Evolutionary conservation across 2,888 invertebrate species (phyloP).

Genomic region (Cryptophagus acutangulus): DNA sequence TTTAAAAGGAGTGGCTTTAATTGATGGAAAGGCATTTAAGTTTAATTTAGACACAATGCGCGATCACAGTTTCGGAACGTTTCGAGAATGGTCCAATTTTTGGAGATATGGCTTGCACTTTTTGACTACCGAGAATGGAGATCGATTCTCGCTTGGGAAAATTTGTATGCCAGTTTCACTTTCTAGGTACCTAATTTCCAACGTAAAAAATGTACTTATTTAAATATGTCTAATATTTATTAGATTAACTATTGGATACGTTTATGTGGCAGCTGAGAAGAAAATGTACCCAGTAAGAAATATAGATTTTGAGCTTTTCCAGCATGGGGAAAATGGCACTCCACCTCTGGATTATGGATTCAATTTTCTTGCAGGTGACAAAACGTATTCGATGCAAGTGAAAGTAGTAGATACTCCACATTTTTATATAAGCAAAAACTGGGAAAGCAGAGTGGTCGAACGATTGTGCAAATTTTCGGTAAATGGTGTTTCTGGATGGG

Average conservation of each 20-base stretch:
- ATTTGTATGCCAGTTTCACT: slow-evolving; percentile 61
- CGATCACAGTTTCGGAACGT: slow-evolving; percentile 64
- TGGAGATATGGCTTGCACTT: slow-evolving; percentile 68
- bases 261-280: slow-evolving; percentile 49
- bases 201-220: background rate
- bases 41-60: slow-evolving; percentile 59
- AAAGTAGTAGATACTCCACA: slow-evolving; percentile 52
- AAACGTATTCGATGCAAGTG: slow-evolving; percentile 52
- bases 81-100: slow-evolving; percentile 61
- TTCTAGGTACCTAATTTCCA: slow-evolving; percentile 51
- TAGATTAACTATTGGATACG: slow-evolving; percentile 60
- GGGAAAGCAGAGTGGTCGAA: slow-evolving; percentile 57
- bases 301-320: slow-evolving; percentile 55
- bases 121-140: slow-evolving; percentile 64
- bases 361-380: slow-evolving; percentile 54
- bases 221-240: slow-evolving; percentile 23
- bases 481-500: slow-evolving; percentile 60
- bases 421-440: slow-evolving; percentile 58
- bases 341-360: slow-evolving; percentile 61
- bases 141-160: slow-evolving; percentile 57
- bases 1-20: slow-evolving; percentile 52
- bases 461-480: slow-evolving; percentile 55
- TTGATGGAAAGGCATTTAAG: slow-evolving; percentile 51
- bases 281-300: slow-evolving; percentile 47
- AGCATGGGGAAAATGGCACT: slow-evolving; percentile 57